phyloP scores from a whole-genome alignment of 1,140 invertebrate genomes.

The Triops longicaudatus region DNA sequence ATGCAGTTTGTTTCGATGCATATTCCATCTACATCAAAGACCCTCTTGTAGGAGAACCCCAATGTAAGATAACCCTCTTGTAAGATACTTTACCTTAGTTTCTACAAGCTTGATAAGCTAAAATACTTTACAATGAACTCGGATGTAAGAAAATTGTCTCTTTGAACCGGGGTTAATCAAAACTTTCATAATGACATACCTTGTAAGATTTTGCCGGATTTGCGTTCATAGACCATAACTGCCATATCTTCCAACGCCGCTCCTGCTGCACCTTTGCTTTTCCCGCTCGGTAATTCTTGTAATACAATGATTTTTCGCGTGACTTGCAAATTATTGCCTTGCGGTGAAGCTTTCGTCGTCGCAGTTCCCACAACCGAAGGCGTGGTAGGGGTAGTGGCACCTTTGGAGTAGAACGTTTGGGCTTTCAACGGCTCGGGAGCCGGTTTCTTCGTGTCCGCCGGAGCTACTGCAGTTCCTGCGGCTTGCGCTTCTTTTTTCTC shows the following conservation, averaged over 20 bases:
- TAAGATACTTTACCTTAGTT: too few species aligned
- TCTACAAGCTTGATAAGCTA: too few species aligned
- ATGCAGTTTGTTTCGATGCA: too few species aligned
- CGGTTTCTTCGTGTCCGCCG: background rate
- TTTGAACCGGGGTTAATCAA: too few species aligned
- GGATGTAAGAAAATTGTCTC: too few species aligned
- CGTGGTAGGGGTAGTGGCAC: background rate
- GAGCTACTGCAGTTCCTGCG: slow-evolving; percentile 25
- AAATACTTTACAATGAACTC: too few species aligned
- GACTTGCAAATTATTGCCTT: slow-evolving; percentile 23
- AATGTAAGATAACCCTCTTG: too few species aligned
- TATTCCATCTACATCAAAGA: too few species aligned
- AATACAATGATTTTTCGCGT: background rate
- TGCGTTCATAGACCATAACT: slow-evolving; percentile 68
- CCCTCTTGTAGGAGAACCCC: too few species aligned
- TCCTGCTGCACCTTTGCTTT: background rate
- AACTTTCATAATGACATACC: slow-evolving; percentile 37
- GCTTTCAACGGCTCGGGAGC: background rate
- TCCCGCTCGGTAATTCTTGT: background rate
- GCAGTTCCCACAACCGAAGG: background rate
- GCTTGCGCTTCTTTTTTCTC: slow-evolving; percentile 26
- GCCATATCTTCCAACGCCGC: slow-evolving; percentile 16
- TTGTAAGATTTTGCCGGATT: slow-evolving; percentile 62
- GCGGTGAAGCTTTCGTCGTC: slow-evolving; percentile 25
- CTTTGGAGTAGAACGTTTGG: background rate